Evolutionary conservation across 2,113 vertebrate genomes (phyloP).

Genomic region (Stomatorhinus ivindoensis): DNA sequence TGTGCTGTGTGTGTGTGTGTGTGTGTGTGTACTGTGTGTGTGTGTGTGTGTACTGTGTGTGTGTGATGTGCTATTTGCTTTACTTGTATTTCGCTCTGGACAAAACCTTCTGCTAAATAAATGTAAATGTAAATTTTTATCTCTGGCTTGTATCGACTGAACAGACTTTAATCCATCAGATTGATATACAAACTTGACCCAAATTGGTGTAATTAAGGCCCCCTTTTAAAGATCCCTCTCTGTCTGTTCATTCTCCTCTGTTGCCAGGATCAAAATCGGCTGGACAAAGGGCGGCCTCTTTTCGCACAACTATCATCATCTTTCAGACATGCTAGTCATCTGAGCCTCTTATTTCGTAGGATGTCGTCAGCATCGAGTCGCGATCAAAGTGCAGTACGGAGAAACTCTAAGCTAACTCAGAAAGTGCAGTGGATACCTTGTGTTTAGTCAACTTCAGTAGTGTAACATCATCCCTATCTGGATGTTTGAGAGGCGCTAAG

Average conservation of each 20-base stretch:
- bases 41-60: constrained; percentile 5
- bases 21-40: too few relatives aligned
- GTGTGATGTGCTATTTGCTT: neutral
- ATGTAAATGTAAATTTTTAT: neutral
- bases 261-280: neutral
- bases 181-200: neutral
- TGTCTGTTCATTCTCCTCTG: neutral
- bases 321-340: neutral
- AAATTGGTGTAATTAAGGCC: neutral
- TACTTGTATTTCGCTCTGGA: neutral
- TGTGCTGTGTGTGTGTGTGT: constrained; percentile 10
- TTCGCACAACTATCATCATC: neutral
- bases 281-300: neutral
- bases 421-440: neutral
- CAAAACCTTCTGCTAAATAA: neutral
- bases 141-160: neutral
- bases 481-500: neutral
- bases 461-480: neutral
- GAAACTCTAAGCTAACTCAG: neutral
- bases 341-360: neutral
- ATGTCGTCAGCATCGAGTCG: neutral
- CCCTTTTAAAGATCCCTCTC: neutral
- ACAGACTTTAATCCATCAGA: neutral
- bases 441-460: neutral
- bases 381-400: neutral